Evolutionary conservation across 2,888 invertebrate genomes (phyloP).

Genomic region (Barypeithes pellucidus): DNA sequence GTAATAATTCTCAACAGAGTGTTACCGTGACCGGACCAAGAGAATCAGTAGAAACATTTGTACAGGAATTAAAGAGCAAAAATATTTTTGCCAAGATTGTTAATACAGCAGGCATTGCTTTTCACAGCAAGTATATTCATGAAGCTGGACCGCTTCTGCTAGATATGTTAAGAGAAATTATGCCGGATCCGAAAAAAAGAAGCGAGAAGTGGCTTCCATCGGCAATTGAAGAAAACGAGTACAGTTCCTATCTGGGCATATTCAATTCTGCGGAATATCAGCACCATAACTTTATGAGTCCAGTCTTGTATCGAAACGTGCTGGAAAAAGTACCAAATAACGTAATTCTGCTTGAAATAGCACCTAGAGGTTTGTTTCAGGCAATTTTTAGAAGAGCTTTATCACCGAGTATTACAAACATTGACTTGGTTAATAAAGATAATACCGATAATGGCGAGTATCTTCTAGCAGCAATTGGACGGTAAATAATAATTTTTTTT

Average conservation of each 20-base stretch:
- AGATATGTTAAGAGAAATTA: conserved; percentile 77
- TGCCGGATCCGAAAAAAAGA: conserved; percentile 78
- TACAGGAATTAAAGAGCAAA: conserved; percentile 77
- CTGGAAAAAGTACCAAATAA: conserved; percentile 82
- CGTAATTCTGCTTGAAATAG: conserved; percentile 87
- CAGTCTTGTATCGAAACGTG: conserved; percentile 81
- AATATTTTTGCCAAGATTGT: conserved; percentile 85
- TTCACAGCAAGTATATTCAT: conserved; percentile 86
- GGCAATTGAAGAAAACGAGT: conserved; percentile 74
- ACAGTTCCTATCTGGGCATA: conserved; percentile 79
- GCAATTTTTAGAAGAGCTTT: conserved; percentile 84
- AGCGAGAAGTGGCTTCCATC: conserved; percentile 88
- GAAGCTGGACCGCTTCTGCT: conserved; percentile 76
- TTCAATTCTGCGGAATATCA: conserved; percentile 88
- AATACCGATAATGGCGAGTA: conserved; percentile 76
- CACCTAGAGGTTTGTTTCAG: conserved; percentile 88
- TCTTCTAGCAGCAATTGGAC: conserved; percentile 62
- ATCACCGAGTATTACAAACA: conserved; percentile 76
- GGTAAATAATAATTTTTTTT: conserved; percentile 43
- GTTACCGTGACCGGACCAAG: conserved; percentile 92
- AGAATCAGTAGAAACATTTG: conserved; percentile 78
- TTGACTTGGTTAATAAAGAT: conserved; percentile 80
- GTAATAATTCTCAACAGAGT: conserved; percentile 89
- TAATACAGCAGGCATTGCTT: conserved; percentile 86
- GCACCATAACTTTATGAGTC: conserved; percentile 85